These are phyloP conservation scores for Ormyrus nitidulus DNA, from an alignment of 2,888 invertebrate species.

Conservation along the genomic window DNA sequence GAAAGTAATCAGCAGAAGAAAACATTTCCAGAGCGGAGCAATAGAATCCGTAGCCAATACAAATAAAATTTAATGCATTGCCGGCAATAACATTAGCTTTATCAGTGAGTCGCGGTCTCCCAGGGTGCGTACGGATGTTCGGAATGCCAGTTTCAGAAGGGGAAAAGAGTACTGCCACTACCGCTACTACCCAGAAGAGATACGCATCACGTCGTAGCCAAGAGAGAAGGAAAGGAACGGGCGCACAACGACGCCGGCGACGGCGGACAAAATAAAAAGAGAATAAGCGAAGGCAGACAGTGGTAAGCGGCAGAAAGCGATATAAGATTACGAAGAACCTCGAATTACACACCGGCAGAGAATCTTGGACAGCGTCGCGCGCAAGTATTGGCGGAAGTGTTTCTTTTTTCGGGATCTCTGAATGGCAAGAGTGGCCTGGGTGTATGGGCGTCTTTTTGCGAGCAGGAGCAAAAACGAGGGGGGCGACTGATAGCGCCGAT, in stretches of 20 bases:
- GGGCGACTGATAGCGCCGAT: slow-evolving; percentile 59
- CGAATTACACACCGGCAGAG: slow-evolving; percentile 47
- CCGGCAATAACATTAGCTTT: slow-evolving; percentile 63
- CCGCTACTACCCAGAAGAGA: not conserved
- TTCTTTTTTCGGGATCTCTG: slow-evolving; percentile 1
- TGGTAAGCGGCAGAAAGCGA: slow-evolving; percentile 51
- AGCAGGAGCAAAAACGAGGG: slow-evolving; percentile 11
- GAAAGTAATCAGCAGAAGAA: not conserved
- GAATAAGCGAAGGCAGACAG: slow-evolving; percentile 27
- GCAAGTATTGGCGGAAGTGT: slow-evolving; percentile 7
- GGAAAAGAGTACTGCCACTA: not conserved
- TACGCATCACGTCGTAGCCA: slow-evolving; percentile 25
- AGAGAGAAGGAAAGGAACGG: slow-evolving; percentile 18
- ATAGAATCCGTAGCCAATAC: slow-evolving; percentile 45
- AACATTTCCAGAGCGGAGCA: not conserved
- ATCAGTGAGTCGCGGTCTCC: slow-evolving; percentile 47
- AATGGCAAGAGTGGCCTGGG: slow-evolving; percentile 26
- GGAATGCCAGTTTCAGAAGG: not conserved
- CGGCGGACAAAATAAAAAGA: slow-evolving; percentile 32
- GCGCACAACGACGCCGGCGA: not conserved
- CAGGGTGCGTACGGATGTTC: not conserved
- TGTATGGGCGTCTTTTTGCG: not conserved
- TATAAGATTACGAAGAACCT: slow-evolving; percentile 61
- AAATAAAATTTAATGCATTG: slow-evolving; percentile 63
- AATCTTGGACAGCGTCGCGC: slow-evolving; percentile 9